A percentile compares a stretch with the other conserved stretches of the same genome.
Conservation (phyloP, 2,797 vertebrate genomes). For the Pseudotriccus pelzelni region DNA sequence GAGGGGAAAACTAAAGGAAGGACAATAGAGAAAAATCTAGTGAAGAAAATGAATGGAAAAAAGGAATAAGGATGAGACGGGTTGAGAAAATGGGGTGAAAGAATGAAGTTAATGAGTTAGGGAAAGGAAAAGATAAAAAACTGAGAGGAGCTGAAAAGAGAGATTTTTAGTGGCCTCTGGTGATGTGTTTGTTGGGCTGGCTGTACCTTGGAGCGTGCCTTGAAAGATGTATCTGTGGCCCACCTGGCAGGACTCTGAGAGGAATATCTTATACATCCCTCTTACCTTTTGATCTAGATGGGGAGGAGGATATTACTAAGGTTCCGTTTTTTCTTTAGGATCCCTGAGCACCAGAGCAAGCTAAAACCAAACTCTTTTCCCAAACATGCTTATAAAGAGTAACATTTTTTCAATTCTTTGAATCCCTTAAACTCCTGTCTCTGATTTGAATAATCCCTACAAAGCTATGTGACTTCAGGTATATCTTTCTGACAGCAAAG, state of each 20-base stretch:
- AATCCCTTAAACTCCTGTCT: slow-evolving; percentile 11
- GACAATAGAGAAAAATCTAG: background rate
- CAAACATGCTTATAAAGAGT: background rate
- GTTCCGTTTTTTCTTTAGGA: background rate
- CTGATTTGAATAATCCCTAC: slow-evolving; percentile 14
- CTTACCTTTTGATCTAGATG: background rate
- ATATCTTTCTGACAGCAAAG: background rate
- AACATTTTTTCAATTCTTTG: background rate
- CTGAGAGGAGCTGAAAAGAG: background rate
- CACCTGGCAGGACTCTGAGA: background rate
- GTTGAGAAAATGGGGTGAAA: background rate
- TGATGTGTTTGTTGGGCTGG: background rate
- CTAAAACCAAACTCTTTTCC: background rate
- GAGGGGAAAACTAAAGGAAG: background rate
- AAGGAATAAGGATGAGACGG: background rate
- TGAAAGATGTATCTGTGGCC: background rate
- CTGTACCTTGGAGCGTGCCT: background rate
- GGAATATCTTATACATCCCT: background rate
- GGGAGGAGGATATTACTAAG: background rate
- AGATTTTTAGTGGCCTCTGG: background rate
- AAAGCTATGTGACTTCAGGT: slow-evolving; percentile 1
- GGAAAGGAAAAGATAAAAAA: background rate
- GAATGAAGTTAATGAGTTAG: background rate
- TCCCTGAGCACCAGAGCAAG: background rate
- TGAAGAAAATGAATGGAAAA: background rate